Percentiles rank a stretch among this genome's conserved stretches.
These are phyloP conservation scores for Spermophilus dauricus DNA, from an alignment of 2,113 vertebrate genomes.

Conservation along the genomic window DNA sequence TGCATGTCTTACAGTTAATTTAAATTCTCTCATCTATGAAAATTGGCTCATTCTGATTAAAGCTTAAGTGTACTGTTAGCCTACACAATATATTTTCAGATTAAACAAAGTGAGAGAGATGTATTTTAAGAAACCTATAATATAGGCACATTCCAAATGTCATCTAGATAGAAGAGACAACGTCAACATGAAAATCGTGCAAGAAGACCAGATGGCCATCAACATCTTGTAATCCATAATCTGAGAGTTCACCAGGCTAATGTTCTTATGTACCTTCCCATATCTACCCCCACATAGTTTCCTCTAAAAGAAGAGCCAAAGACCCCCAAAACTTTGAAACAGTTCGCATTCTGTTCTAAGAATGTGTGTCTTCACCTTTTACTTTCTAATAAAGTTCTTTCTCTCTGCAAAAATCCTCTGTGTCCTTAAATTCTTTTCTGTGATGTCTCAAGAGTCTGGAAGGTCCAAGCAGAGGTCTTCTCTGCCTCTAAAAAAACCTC, in stretches of 20 bases:
- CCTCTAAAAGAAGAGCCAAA: neutral
- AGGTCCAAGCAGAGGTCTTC: neutral
- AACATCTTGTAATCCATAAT: neutral
- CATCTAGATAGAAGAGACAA: neutral
- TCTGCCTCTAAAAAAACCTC: no score
- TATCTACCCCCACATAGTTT: neutral
- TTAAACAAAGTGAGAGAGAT: neutral
- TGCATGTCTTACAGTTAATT: neutral
- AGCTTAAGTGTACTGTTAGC: neutral
- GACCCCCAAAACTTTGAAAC: neutral
- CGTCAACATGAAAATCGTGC: neutral
- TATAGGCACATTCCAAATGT: neutral
- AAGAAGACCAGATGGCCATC: neutral
- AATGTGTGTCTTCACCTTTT: neutral
- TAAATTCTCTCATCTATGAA: neutral
- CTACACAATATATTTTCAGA: neutral
- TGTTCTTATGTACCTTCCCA: neutral
- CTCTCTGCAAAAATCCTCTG: neutral
- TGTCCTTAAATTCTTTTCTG: neutral
- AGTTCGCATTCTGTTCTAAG: neutral
- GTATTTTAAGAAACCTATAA: neutral
- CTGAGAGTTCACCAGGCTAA: neutral
- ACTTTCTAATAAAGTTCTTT: neutral
- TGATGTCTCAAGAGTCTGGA: neutral
- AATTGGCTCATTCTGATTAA: neutral